Base-by-base conservation (phyloP, 2,888 invertebrate species). In the Limnephilus auricula region DNA sequence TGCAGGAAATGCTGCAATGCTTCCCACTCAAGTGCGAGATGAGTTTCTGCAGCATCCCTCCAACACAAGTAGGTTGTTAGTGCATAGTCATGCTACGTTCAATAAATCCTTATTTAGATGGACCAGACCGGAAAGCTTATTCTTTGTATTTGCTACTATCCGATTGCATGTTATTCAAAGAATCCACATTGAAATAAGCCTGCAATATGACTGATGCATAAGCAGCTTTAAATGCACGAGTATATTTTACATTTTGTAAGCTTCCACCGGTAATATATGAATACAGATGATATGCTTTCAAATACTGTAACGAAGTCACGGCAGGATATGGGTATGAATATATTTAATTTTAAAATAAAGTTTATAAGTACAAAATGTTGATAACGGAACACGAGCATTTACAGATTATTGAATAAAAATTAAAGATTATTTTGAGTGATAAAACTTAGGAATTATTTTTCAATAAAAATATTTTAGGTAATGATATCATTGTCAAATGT, bases 1-100 rank as follows among this genome's bases (percentile, higher is more conserved):
- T 85, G 85, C 85, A 85, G 40, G 40, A 40, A 40, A 85, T 13
- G 40, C 30, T 85, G 85, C 85, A 85, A 85, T 85, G 40, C 40
- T 40, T 85, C 25, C 37, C n/a, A 30, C 37, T 40, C 30, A 25
- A 85, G 40, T 40, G 25, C 34, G 30, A 85, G 40, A 85, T 40
- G 34, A 37, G 40, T 45, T 85, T 65, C 65, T 65, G 65, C 65
- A n/a, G 25, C n/a, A 65, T 65, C 65, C 50, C 50, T 50, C 15
- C 25, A 18, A 25, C 65, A n/a, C n/a, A 65, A 65, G 65, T 25
- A 65, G 65, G 65, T 65, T 65, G 65, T 65, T 65, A 65, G 65
- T 65, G 65, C 65, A 65, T 9, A 65, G 65, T 65, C 65, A 65
- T 65, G 25, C 65, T 65, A 9, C 65, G 65, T 65, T 65, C 65